phyloP scores from a whole-genome alignment of 2,888 invertebrate genomes.

The Tigriopus californicus region DNA sequence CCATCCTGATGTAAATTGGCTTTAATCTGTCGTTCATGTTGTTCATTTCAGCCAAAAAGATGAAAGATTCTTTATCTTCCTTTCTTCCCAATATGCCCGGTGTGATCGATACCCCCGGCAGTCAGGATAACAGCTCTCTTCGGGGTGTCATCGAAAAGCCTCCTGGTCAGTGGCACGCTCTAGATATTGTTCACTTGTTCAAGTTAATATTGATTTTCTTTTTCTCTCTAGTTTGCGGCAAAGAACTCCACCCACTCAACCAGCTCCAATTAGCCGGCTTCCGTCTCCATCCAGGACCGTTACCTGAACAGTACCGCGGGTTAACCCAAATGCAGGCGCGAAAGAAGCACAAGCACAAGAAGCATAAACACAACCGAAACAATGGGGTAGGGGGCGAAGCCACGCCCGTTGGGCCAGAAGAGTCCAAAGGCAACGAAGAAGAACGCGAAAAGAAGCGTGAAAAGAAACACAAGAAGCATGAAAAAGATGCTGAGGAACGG shows the following conservation, averaged over 20 bases:
- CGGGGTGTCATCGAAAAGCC: slow-evolving; percentile 88
- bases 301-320: slow-evolving; percentile 26
- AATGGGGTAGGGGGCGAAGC: no score
- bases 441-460: not conserved
- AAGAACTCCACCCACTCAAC: slow-evolving; percentile 65
- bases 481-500: slow-evolving; percentile 67
- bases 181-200: no score
- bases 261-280: slow-evolving; percentile 80
- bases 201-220: no score
- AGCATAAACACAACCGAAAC: slow-evolving; percentile 16
- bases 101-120: slow-evolving; percentile 76
- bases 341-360: slow-evolving; percentile 82
- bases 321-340: slow-evolving; percentile 12
- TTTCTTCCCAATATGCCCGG: slow-evolving; percentile 88
- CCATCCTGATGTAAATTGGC: not conserved
- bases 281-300: slow-evolving; percentile 81
- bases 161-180: slow-evolving; percentile 16
- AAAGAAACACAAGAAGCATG: slow-evolving; percentile 1
- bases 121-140: slow-evolving; percentile 57
- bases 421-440: not conserved
- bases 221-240: slow-evolving; percentile 54
- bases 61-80: slow-evolving; percentile 82
- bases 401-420: no score
- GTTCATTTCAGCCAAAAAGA: slow-evolving; percentile 35
- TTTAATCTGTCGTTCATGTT: no score